Conservation (phyloP, 2,888 invertebrate genomes). For the Drosophila silvestris region DNA sequence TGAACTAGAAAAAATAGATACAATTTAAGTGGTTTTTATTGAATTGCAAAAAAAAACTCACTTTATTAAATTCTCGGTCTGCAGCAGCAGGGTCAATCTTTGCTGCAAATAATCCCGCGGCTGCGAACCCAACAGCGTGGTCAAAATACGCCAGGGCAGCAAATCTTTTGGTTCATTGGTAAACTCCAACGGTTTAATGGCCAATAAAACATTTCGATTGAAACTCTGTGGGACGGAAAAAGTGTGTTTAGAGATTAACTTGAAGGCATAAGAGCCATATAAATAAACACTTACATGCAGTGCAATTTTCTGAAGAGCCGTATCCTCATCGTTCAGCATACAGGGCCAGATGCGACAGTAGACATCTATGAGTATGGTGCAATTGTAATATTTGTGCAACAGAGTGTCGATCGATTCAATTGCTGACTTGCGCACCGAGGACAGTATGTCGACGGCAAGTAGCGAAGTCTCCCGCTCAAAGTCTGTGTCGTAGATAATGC, state of each 20-base stretch:
- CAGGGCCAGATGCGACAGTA: slow-evolving; percentile 84
- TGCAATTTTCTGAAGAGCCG: slow-evolving; percentile 78
- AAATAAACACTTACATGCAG: slow-evolving; percentile 67
- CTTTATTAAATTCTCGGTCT: slow-evolving; percentile 58
- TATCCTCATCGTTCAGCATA: slow-evolving; percentile 81
- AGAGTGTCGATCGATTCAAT: slow-evolving; percentile 79
- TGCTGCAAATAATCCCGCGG: slow-evolving; percentile 82
- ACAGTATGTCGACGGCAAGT: slow-evolving; percentile 75
- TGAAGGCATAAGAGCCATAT: neutral
- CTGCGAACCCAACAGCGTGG: slow-evolving; percentile 78
- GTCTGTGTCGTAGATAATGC: slow-evolving; percentile 83
- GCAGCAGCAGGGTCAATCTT: slow-evolving; percentile 73
- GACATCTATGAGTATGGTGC: slow-evolving; percentile 83
- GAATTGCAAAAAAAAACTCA: slow-evolving; percentile 15
- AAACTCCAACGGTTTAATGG: slow-evolving; percentile 82
- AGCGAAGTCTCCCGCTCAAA: slow-evolving; percentile 81
- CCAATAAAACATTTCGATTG: slow-evolving; percentile 78
- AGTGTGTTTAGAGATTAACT: neutral
- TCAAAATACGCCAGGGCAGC: slow-evolving; percentile 84
- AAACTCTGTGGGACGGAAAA: slow-evolving; percentile 77
- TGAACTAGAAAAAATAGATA: slow-evolving; percentile 60
- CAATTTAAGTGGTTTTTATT: too few species aligned
- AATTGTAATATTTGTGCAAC: slow-evolving; percentile 79
- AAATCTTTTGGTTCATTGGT: slow-evolving; percentile 83
- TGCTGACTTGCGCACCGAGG: slow-evolving; percentile 81